These are phyloP conservation scores for Caenorhabditis macrosperma DNA, from an alignment of 2,888 invertebrate genomes.

Conservation along the genomic window DNA sequence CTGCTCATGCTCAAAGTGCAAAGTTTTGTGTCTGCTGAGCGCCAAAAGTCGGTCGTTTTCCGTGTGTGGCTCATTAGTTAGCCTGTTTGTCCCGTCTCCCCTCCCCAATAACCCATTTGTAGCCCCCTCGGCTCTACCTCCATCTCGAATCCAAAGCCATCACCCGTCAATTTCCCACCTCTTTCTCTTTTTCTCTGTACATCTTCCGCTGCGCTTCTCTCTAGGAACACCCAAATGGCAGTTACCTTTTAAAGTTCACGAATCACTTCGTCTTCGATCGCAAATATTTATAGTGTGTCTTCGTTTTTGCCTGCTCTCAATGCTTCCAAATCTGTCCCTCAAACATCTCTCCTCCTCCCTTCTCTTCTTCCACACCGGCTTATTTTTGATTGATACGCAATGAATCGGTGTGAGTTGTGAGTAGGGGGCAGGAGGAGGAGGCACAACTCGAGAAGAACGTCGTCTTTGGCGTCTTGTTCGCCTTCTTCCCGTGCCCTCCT, in stretches of 20 bases:
- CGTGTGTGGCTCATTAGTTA: constrained; percentile 7
- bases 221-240: not conserved
- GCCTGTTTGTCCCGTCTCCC: constrained; percentile 21
- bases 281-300: constrained; percentile 39
- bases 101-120: constrained; percentile 37
- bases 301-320: not conserved
- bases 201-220: constrained; percentile 4
- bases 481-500: constrained; percentile 11
- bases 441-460: constrained; percentile 29
- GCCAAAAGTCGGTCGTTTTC: not conserved
- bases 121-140: constrained; percentile 14
- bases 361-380: constrained; percentile 1
- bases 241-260: constrained; percentile 24
- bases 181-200: not conserved
- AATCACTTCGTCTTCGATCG: constrained; percentile 11
- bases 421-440: no score
- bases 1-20: constrained; percentile 8
- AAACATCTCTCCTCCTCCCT: constrained; percentile 6
- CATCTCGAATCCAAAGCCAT: constrained; percentile 16
- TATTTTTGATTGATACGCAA: constrained; percentile 52
- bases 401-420: constrained; percentile 50
- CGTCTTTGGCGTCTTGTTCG: constrained; percentile 14
- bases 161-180: constrained; percentile 41
- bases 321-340: constrained; percentile 34
- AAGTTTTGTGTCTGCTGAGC: constrained; percentile 3